Base-by-base conservation (phyloP, 2,888 invertebrate species). In the Andrena trimmerana region DNA sequence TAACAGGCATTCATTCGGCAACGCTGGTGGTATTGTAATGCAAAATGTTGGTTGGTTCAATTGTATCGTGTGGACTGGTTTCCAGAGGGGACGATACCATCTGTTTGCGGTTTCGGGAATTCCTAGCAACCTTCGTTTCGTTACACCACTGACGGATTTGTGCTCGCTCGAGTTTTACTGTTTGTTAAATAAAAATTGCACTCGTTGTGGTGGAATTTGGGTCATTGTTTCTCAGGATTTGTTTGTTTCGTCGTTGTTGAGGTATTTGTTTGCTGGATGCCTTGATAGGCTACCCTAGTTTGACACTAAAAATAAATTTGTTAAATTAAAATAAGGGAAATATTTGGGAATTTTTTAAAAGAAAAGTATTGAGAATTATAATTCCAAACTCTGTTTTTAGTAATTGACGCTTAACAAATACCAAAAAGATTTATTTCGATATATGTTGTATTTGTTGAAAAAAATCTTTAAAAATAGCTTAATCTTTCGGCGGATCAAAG, bases 21-120 rank as follows among this genome's bases (percentile, higher is more conserved):
- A 16, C 29, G 33, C 27, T 27, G 33, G 36, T 20, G n/a, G 29
- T 66, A 78, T 52, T 66, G 50, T 33, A 76, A 62, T 20, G 29
- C 24, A 29, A 76, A 33, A 50, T 48, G 27, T 42, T 36, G 76
- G 36, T 67, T 50, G 36, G 33, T 52, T 76, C 59, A 77, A 78
- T 78, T 67, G 77, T 66, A 77, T 59, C 65, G 66, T 20, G 59
- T 20, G 77, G 66, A 67, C 60, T 52, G 68, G 27, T 67, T 76
- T n/a, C 59, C 13, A 8, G 6, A 16, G 27, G 59, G 8, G 6
- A 6, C 13, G 0, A 16, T 57, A 48, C 48, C 20, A n/a, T 27
- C 24, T 33, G 33, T 20, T 50, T 67, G 52, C n/a, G 77, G 52
- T 31, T 67, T 16, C 7, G 31, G 77, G 16, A 78, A 78, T 62